Percentiles rank a stretch among this genome's conserved stretches.
Conservation (phyloP, 2,888 invertebrate genomes). For the Lumbricus terrestris region DNA sequence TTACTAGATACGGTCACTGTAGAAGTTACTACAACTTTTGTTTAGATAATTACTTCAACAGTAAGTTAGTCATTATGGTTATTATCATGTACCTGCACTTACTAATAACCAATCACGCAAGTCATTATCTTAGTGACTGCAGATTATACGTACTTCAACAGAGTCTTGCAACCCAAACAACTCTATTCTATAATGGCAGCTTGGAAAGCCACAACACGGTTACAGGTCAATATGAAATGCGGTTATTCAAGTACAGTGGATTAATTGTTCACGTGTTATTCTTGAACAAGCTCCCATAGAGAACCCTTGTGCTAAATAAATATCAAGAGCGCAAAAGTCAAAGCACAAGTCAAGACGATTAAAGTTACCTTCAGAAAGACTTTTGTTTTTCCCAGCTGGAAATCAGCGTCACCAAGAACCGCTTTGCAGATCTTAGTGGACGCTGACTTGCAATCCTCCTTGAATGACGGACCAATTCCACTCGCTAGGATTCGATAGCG, state of each 20-base stretch:
- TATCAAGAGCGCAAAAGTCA: background rate
- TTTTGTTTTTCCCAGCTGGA: conserved; percentile 95
- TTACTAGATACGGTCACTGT: no score
- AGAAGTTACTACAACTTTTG: no score
- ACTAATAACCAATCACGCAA: background rate
- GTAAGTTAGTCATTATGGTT: no score
- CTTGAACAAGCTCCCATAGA: background rate
- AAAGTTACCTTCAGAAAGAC: conserved; percentile 80
- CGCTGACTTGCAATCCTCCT: conserved; percentile 64
- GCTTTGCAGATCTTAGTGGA: conserved; percentile 86
- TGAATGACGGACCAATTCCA: conserved; percentile 56
- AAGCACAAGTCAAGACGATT: conserved; percentile 63
- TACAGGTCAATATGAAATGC: no score
- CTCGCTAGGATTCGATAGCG: conserved; percentile 77
- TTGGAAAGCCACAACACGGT: no score
- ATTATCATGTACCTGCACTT: no score
- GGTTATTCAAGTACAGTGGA: no score
- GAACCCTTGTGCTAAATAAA: background rate
- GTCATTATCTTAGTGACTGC: background rate
- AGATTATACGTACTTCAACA: no score
- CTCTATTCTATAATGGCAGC: no score
- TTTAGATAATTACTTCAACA: no score
- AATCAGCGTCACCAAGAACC: conserved; percentile 84
- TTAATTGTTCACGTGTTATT: no score
- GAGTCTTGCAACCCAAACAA: no score